Evolutionary conservation across 1,140 invertebrate genomes (phyloP), one percentile per base, ranked within the genome.

Genomic region (Marisa cornuarietis): DNA sequence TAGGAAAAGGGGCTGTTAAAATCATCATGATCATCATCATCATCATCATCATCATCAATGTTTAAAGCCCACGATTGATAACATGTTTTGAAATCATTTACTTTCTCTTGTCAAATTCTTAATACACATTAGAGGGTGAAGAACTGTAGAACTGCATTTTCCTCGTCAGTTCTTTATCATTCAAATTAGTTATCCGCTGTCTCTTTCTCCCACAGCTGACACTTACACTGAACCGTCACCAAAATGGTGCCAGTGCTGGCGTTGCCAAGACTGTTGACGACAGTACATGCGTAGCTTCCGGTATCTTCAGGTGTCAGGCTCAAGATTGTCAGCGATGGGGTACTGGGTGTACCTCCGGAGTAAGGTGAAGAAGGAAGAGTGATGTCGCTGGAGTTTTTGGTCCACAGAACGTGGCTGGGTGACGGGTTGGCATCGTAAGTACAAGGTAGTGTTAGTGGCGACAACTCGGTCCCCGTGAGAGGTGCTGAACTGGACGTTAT

Each of bases 301-400:
- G 63, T 65, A 42, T 77, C 76, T 52, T n/a, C 22, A 26, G 76
- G 20, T 2, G 13, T n/a, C 6, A 69, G 49, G 18, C 49, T 77
- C 8, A 52, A 8, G 22, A 77, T 77, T 10, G 63, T 77, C 42
- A 77, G 51, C 65, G 24, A 24, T 13, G 76, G 63, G 31, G 49
- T 69, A 54, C 76, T 63, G 49, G 26, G n/a, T n/a, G 76, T 77
- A 49, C 63, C 76, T 24, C 76, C 76, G 10, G 76, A 69, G 51
- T 77, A 77, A 4, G 14, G 7, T n/a, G 76, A 49, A 51, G 76
- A 68, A 54, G 63, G 65, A 22, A 77, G 42, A 14, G 26, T 51
- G 22, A 68, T 14, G 63, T 14, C 22, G 65, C n/a, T 65, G 76
- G 63, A 63, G 54, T 77, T 24, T 18, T 77, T 77, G 11, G 42